phyloP scores from a whole-genome alignment of 2,888 invertebrate species.

The Sminthurinus aureus region DNA sequence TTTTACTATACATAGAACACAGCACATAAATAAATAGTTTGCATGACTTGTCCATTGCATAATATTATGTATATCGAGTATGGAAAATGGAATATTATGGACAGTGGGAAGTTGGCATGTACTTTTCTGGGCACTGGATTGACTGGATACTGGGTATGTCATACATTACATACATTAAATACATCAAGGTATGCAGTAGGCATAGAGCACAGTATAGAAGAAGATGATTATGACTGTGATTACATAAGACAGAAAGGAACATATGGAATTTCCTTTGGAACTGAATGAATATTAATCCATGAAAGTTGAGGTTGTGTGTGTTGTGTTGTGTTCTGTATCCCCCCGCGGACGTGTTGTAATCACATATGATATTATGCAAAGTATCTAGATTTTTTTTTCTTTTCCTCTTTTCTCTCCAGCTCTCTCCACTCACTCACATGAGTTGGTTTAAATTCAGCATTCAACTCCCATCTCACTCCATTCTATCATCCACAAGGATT shows the following conservation, averaged over 20 bases:
- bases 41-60: no score
- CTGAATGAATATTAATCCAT: conserved; percentile 14
- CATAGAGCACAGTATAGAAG: no score
- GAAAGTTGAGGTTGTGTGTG: not conserved
- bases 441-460: conserved; percentile 22
- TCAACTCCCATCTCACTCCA: conserved; percentile 22
- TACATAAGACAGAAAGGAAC: not conserved
- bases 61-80: no score
- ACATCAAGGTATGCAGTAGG: no score
- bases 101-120: no score
- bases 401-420: not conserved
- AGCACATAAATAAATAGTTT: no score
- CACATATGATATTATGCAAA: conserved; percentile 33
- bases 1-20: no score
- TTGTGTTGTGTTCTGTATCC: not conserved
- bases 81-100: no score
- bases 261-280: conserved; percentile 3
- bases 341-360: conserved; percentile 32
- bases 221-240: no score
- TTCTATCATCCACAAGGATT: conserved; percentile 11
- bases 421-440: conserved; percentile 34
- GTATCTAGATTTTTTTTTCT: conserved; percentile 31
- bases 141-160: no score
- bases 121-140: no score
- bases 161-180: no score